A percentile compares a stretch with the other conserved stretches of the same genome.
Evolutionary conservation across 2,113 vertebrate species (phyloP).

Genomic region (Phylloscopus whistleri): DNA sequence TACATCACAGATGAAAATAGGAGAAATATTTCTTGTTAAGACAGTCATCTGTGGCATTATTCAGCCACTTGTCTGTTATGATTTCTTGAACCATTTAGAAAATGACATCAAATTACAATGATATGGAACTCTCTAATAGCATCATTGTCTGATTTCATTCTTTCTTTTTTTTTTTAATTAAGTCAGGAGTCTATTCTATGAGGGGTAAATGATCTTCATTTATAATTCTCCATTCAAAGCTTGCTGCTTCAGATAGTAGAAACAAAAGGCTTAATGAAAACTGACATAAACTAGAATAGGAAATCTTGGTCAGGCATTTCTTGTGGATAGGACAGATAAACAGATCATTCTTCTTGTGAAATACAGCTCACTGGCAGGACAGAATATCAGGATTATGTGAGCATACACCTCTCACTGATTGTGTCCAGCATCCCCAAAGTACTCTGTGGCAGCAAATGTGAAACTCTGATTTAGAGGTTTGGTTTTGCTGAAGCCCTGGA

Average conservation of each 20-base stretch:
- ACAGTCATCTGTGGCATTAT: background rate
- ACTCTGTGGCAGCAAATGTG: background rate
- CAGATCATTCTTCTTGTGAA: background rate
- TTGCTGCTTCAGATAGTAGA: background rate
- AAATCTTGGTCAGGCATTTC: background rate
- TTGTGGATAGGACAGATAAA: background rate
- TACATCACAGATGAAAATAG: background rate
- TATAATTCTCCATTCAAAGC: background rate
- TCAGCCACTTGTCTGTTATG: background rate
- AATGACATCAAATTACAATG: constrained; percentile 9
- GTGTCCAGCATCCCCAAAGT: background rate
- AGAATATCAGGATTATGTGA: background rate
- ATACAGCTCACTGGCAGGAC: background rate
- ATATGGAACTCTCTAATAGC: background rate
- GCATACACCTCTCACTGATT: rapidly evolving
- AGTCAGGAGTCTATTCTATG: background rate
- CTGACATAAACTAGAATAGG: background rate
- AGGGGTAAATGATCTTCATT: background rate
- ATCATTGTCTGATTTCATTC: background rate
- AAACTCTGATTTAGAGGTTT: background rate
- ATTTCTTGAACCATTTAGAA: constrained; percentile 7
- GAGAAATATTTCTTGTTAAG: background rate
- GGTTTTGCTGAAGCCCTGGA: background rate
- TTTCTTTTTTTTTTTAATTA: background rate
- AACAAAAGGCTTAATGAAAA: constrained; percentile 23